Conservation (phyloP, 2,113 vertebrate species). For the Nibea coibor region DNA sequence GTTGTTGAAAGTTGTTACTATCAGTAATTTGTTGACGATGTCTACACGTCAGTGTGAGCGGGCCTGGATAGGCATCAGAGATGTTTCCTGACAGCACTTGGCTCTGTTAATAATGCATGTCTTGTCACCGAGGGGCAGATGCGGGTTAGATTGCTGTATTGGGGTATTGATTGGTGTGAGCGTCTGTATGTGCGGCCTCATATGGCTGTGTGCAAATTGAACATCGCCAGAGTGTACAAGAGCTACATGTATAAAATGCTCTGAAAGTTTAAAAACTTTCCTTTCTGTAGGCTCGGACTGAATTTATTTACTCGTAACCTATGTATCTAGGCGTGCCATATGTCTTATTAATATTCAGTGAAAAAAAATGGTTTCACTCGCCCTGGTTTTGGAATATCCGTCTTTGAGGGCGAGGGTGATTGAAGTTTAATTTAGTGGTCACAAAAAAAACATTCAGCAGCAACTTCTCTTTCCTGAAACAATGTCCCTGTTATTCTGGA, state of each 20-base stretch:
- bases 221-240: background rate
- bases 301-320: background rate
- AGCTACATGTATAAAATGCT: constrained; percentile 3
- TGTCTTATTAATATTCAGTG: background rate
- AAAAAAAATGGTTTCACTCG: background rate
- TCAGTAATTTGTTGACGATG: constrained; percentile 26
- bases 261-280: background rate
- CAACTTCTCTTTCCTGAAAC: background rate
- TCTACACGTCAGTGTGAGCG: constrained; percentile 33
- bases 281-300: background rate
- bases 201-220: constrained; percentile 54
- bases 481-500: background rate
- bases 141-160: constrained; percentile 71
- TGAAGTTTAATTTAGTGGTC: background rate
- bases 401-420: background rate
- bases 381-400: background rate
- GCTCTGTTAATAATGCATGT: constrained; percentile 81
- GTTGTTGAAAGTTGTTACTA: constrained; percentile 3
- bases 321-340: background rate
- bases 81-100: constrained; percentile 66
- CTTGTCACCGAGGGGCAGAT: constrained; percentile 71
- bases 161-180: constrained; percentile 74
- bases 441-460: background rate
- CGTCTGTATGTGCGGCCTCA: constrained; percentile 55
- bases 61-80: constrained; percentile 56